A percentile compares a stretch with the other conserved stretches of the same genome.
phyloP scores from a whole-genome alignment of 2,888 invertebrate genomes.

The Agriopis leucophaearia region DNA sequence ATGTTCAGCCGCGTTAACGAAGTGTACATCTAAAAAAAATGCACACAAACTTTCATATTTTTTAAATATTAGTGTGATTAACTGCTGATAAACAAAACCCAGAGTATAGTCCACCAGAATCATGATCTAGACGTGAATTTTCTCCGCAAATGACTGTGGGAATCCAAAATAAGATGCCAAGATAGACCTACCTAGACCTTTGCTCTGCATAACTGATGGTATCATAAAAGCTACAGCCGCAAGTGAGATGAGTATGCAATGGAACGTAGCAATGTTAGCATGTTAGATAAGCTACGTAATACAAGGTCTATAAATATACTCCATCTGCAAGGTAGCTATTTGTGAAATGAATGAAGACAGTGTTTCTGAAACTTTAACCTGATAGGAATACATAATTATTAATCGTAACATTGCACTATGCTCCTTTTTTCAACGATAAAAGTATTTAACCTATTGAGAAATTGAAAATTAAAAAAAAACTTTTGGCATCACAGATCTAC shows the following conservation, averaged over 20 bases:
- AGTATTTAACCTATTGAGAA: too few relatives aligned
- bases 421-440: too few relatives aligned
- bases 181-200: slow-evolving; percentile 27
- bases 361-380: background rate
- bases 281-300: slow-evolving; percentile 1
- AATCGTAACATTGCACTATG: too few relatives aligned
- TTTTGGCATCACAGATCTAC: too few relatives aligned
- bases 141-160: slow-evolving; percentile 27
- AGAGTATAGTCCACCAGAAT: slow-evolving; percentile 4
- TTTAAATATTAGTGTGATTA: too few relatives aligned
- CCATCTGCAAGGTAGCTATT: slow-evolving; percentile 2
- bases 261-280: slow-evolving; percentile 18
- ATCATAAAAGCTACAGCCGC: slow-evolving; percentile 16
- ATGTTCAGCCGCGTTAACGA: too few relatives aligned
- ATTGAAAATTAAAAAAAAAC: too few relatives aligned
- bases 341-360: background rate
- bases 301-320: background rate
- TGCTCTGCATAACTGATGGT: slow-evolving; percentile 19
- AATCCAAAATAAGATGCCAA: slow-evolving; percentile 27
- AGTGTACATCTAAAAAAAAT: too few relatives aligned
- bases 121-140: slow-evolving; percentile 23
- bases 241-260: background rate
- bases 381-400: background rate
- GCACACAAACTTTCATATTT: too few relatives aligned
- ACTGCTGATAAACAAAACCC: background rate